Evolutionary conservation across 2,797 vertebrate species (phyloP).

Genomic region (Chelmon rostratus): DNA sequence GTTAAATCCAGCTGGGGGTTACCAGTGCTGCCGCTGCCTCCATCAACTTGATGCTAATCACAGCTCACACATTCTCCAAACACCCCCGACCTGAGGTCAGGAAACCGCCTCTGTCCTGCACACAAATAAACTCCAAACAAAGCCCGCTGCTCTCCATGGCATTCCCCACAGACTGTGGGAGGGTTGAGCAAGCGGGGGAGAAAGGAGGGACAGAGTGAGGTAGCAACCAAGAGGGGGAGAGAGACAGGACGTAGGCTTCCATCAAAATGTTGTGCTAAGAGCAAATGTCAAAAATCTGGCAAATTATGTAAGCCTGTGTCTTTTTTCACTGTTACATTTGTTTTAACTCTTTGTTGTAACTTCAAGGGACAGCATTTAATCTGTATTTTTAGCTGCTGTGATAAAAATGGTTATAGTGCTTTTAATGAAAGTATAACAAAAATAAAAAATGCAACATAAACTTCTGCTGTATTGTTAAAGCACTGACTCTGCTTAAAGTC

Average conservation of each 20-base stretch:
- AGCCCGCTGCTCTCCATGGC: slow-evolving; percentile 56
- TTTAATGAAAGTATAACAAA: background rate
- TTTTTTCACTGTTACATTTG: background rate
- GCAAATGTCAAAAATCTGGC: background rate
- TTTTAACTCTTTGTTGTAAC: background rate
- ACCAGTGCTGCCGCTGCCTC: slow-evolving; percentile 30
- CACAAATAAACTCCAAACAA: slow-evolving; percentile 83
- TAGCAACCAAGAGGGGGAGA: background rate
- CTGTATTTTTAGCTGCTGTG: background rate
- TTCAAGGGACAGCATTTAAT: background rate
- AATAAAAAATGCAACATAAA: background rate
- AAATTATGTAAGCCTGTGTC: background rate
- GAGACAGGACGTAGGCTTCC: slow-evolving; percentile 15
- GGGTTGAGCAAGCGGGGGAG: slow-evolving; percentile 47
- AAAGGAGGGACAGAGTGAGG: slow-evolving; percentile 3
- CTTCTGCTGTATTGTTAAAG: background rate
- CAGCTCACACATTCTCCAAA: slow-evolving; percentile 68
- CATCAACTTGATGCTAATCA: slow-evolving; percentile 60
- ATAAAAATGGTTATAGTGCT: background rate
- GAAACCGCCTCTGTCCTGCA: slow-evolving; percentile 69
- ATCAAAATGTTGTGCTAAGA: slow-evolving; percentile 11
- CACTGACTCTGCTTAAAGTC: background rate
- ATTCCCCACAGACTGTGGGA: slow-evolving; percentile 63
- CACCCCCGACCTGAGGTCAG: slow-evolving; percentile 75
- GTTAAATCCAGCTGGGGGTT: slow-evolving; percentile 36